Base-by-base conservation (phyloP, 1,140 invertebrate genomes). In the Samia ricini region DNA sequence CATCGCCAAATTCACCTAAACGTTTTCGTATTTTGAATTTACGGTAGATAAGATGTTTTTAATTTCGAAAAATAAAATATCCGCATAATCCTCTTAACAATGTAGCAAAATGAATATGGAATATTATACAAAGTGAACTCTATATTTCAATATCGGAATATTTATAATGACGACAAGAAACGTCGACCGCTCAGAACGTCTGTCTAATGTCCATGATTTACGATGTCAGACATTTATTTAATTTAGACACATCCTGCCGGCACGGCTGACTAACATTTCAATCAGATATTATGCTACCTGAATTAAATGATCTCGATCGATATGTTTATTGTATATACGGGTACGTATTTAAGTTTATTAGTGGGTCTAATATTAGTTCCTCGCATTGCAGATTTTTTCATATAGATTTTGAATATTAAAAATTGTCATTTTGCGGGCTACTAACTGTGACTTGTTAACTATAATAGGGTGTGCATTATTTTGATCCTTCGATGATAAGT, bases 231-330 rank as follows among this genome's bases (percentile, higher is more conserved):
- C 56, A 33, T 57, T 57, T 57, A 57, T 57, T 50, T 49, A 59
- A 59, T 59, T 59, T 59, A 59, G 20, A 59, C 20, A 59, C 57
- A 59, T 59, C 57, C 57, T 59, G 48, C 48, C 22, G 36, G n/a
- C 8, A 18, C 20, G 51, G 20, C 48, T 48, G 15, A 36, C 24
- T 59, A 49, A 59, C 57, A 49, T 59, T 59, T 59, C 57, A 59
- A 59, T 59, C 57, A 59, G 57, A 59, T 59, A 49, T 59, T 48
- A 48, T n/a, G 57, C 57, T 50, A 59, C 48, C 57, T 49, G 56
- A 42, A 57, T 57, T 57, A 59, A 59, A 59, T 59, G 57, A 59
- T 59, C 48, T 49, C 57, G 23, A 2, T 49, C 22, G 36, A 49
- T 57, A 57, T 29, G 56, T 55, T 55, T 55, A 24, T 55, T 24